Conservation (phyloP, 2,113 vertebrate species). For the Elachura formosa region DNA sequence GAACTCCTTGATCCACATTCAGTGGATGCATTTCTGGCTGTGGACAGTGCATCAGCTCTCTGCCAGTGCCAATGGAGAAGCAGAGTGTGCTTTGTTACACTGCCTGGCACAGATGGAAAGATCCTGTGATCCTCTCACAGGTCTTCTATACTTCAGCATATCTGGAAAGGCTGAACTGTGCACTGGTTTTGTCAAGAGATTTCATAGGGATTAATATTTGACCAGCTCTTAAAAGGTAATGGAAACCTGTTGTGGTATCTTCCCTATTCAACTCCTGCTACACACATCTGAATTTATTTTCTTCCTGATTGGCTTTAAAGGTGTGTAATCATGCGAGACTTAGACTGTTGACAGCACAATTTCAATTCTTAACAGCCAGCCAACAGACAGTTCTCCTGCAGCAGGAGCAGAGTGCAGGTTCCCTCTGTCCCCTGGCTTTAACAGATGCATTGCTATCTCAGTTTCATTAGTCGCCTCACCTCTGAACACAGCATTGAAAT, state of each 20-base stretch:
- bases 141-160: background rate
- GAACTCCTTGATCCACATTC: background rate
- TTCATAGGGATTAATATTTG: constrained; percentile 23
- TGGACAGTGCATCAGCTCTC: background rate
- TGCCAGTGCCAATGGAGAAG: background rate
- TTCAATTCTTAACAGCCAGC: constrained; percentile 51
- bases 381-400: background rate
- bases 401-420: constrained; percentile 9
- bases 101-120: background rate
- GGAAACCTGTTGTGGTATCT: constrained; percentile 4
- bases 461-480: constrained; percentile 28
- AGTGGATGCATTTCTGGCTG: background rate
- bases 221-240: background rate
- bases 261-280: constrained; percentile 7
- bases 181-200: background rate
- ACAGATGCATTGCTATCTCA: background rate
- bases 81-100: background rate
- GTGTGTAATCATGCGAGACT: constrained; percentile 53
- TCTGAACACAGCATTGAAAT: background rate
- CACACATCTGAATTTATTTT: constrained; percentile 51
- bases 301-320: constrained; percentile 48
- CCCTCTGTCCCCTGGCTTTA: background rate
- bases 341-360: constrained; percentile 37
- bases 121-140: background rate
- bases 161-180: background rate